Percentiles rank a stretch among this genome's conserved stretches.
phyloP scores from a whole-genome alignment of 1,140 invertebrate species.

The Tachypleus tridentatus region DNA sequence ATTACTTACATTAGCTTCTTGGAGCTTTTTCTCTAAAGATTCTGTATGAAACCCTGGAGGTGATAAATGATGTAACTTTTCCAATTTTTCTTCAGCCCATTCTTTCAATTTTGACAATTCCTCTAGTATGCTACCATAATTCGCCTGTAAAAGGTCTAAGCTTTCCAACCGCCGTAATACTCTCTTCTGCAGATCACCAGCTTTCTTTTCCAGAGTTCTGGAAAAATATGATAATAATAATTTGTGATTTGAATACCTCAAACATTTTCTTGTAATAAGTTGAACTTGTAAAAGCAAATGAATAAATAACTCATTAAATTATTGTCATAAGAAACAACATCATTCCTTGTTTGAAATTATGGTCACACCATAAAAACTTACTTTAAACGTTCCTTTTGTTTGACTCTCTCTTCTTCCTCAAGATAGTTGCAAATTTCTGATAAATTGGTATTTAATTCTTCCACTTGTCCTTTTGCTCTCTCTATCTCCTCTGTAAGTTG shows the following conservation, averaged over 20 bases:
- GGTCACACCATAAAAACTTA: constrained; percentile 1
- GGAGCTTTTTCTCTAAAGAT: constrained; percentile 25
- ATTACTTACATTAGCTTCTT: constrained; percentile 25
- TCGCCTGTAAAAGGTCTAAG: constrained; percentile 43
- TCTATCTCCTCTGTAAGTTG: constrained; percentile 10
- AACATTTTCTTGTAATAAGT: too few relatives aligned
- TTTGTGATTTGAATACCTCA: too few relatives aligned
- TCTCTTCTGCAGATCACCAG: constrained; percentile 67
- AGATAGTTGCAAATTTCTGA: constrained; percentile 3
- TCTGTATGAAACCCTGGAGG: constrained; percentile 48
- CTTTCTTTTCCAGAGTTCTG: constrained; percentile 65
- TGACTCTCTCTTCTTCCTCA: constrained; percentile 2
- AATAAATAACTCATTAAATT: too few relatives aligned
- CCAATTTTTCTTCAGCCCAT: constrained; percentile 65
- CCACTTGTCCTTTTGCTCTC: constrained; percentile 2
- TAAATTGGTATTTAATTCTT: constrained; percentile 5
- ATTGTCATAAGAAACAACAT: too few relatives aligned
- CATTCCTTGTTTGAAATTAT: not conserved
- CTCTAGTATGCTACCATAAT: constrained; percentile 53
- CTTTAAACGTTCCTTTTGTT: constrained; percentile 2
- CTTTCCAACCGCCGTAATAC: constrained; percentile 54
- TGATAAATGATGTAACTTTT: constrained; percentile 39
- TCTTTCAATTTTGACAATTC: constrained; percentile 40
- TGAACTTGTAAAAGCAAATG: too few relatives aligned
- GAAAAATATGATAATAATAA: constrained; percentile 26